Percentiles rank a stretch among this genome's conserved stretches.
phyloP scores from a whole-genome alignment of 2,113 vertebrate genomes.

The Aspidoscelis tigris region DNA sequence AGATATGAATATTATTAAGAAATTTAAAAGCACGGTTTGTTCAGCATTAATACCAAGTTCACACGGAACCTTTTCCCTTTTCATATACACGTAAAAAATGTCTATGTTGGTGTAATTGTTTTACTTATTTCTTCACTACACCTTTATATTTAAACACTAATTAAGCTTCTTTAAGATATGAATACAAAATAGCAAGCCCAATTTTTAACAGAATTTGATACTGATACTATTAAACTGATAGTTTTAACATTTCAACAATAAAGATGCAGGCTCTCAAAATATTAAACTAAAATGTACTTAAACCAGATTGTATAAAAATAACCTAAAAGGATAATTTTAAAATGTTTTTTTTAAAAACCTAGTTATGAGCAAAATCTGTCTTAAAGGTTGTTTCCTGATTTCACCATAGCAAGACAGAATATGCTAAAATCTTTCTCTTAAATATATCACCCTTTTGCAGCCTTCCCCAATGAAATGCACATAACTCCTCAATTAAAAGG shows the following conservation, averaged over 20 bases:
- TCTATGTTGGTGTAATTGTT: not conserved
- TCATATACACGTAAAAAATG: not conserved
- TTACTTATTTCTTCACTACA: not conserved
- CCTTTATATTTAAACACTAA: not conserved
- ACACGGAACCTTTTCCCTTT: not conserved
- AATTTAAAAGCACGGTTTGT: constrained; percentile 27
- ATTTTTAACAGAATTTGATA: not conserved
- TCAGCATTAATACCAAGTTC: constrained; percentile 39
- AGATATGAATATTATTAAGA: constrained; percentile 39
- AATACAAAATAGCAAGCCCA: not conserved
- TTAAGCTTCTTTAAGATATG: not conserved
- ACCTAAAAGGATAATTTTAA: too few species aligned
- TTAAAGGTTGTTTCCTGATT: too few species aligned
- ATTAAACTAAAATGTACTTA: not conserved
- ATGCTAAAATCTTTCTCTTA: too few species aligned
- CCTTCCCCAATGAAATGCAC: too few species aligned
- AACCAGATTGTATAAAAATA: not conserved
- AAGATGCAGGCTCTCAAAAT: not conserved
- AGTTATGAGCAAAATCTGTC: too few species aligned
- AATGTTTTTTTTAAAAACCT: not conserved
- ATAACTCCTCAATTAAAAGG: too few species aligned
- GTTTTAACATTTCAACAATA: not conserved
- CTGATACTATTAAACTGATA: not conserved
- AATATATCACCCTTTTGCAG: too few species aligned
- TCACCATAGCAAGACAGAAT: too few species aligned